Percentiles rank a stretch among this genome's conserved stretches.
phyloP scores from a whole-genome alignment of 2,888 invertebrate genomes.

The Eristalinus sepulchralis region DNA sequence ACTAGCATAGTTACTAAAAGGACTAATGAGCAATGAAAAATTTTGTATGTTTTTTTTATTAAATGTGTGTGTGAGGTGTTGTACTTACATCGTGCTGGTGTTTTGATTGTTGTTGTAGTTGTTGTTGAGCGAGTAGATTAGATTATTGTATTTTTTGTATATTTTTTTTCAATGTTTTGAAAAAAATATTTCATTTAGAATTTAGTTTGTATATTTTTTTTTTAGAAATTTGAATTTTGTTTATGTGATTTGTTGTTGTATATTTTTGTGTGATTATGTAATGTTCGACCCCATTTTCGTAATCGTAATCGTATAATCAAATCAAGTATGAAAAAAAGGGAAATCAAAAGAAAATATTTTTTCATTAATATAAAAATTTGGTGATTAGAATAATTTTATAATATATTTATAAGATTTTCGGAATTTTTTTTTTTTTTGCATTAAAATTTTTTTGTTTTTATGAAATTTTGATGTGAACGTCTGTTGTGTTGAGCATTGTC shows the following conservation, averaged over 20 bases:
- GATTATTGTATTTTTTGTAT: conserved; percentile 24
- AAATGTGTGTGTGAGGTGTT: conserved; percentile 76
- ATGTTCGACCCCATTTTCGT: conserved; percentile 68
- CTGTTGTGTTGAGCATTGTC: conserved; percentile 25
- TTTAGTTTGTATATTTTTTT: conserved; percentile 40
- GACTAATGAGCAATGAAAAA: conserved; percentile 61
- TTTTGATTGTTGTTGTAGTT: conserved; percentile 75
- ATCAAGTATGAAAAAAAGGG: conserved; percentile 80
- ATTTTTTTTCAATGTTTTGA: conserved; percentile 42
- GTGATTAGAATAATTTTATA: conserved; percentile 57
- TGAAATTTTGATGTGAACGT: conserved; percentile 39
- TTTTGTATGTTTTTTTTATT: conserved; percentile 44
- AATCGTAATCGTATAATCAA: conserved; percentile 78
- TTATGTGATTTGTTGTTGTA: conserved; percentile 65
- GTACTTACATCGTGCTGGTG: conserved; percentile 81
- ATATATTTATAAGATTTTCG: conserved; percentile 11
- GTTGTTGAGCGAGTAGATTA: conserved; percentile 77
- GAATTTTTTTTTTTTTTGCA: conserved; percentile 22
- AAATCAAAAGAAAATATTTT: conserved; percentile 79
- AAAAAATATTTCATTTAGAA: conserved; percentile 65
- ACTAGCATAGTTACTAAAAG: conserved; percentile 43
- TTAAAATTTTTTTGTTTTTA: conserved; percentile 32
- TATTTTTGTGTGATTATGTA: conserved; percentile 76
- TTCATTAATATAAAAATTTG: conserved; percentile 76
- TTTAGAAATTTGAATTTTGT: conserved; percentile 43